A percentile compares a stretch with the other conserved stretches of the same genome.
Evolutionary conservation across 2,888 invertebrate species (phyloP).

Genomic region (Lymantria monacha): DNA sequence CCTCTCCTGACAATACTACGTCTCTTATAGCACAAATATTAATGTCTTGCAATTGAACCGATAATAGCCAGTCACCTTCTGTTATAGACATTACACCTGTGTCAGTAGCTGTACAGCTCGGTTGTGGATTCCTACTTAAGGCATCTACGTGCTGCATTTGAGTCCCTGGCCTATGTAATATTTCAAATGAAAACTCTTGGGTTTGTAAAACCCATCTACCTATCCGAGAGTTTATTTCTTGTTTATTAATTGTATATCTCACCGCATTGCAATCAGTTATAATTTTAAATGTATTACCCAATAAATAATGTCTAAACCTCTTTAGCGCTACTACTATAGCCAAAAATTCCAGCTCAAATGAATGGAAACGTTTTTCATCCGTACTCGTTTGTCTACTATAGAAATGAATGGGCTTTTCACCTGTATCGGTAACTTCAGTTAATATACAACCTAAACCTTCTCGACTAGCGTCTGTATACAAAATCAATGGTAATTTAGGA

Average conservation of each 20-base stretch:
- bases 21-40: no score
- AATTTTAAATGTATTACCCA: conserved; percentile 7
- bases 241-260: neutral
- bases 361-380: neutral
- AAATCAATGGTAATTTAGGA: neutral
- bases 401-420: no score
- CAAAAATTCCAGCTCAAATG: conserved; percentile 10
- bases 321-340: conserved; percentile 6
- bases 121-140: conserved; percentile 29
- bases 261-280: conserved; percentile 11
- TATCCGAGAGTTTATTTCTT: neutral
- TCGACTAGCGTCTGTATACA: neutral
- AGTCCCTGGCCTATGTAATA: conserved; percentile 20
- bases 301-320: conserved; percentile 9
- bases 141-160: conserved; percentile 42
- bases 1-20: no score
- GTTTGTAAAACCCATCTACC: conserved; percentile 6
- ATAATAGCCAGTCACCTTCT: no score
- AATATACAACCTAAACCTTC: no score
- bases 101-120: conserved; percentile 15
- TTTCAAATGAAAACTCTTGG: conserved; percentile 1
- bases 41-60: no score
- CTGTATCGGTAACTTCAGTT: no score
- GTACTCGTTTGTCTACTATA: neutral
- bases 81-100: conserved; percentile 33